phyloP scores from a whole-genome alignment of 2,888 invertebrate species.

The Dione juno region DNA sequence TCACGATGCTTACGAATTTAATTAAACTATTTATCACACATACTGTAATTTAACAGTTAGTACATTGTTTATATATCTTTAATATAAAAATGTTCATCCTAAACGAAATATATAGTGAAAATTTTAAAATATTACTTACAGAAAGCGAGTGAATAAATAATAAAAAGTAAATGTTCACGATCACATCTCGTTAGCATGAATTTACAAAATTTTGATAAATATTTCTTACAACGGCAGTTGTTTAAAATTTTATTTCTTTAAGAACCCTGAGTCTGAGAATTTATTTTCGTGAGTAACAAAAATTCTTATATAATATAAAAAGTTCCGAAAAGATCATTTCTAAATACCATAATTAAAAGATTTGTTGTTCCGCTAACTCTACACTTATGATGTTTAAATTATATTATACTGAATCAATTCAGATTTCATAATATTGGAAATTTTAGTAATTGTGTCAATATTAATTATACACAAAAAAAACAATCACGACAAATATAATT shows the following conservation, averaged over 20 bases:
- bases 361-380: constrained; percentile 36
- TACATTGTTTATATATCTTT: no score
- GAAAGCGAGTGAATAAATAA: constrained; percentile 34
- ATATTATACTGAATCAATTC: no score
- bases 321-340: neutral
- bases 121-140: neutral
- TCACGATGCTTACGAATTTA: no score
- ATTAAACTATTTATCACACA: no score
- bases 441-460: no score
- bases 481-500: no score
- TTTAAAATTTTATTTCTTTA: constrained; percentile 35
- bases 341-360: constrained; percentile 24
- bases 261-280: constrained; percentile 22
- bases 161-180: constrained; percentile 36
- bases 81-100: no score
- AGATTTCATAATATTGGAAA: no score
- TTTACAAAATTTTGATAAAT: constrained; percentile 39
- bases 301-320: constrained; percentile 6
- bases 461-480: no score
- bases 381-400: no score
- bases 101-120: neutral
- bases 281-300: constrained; percentile 25
- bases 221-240: constrained; percentile 34
- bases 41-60: no score
- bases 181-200: constrained; percentile 41